A percentile compares a stretch with the other conserved stretches of the same genome.
Evolutionary conservation across 2,888 invertebrate species (phyloP).

Genomic region (Hypercompe scribonia): DNA sequence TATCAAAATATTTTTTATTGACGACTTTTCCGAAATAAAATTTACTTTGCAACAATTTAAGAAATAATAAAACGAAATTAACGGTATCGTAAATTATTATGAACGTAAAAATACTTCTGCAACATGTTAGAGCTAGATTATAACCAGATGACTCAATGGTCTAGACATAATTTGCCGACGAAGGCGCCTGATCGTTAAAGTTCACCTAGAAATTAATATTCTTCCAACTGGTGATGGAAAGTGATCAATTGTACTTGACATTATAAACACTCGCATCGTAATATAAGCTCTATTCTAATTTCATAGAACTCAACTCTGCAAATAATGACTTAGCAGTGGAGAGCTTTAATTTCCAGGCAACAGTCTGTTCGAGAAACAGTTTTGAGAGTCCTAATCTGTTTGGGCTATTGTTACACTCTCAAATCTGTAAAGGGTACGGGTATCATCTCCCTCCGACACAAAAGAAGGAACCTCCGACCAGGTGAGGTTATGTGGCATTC

Average conservation of each 20-base stretch:
- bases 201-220: neutral
- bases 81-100: neutral
- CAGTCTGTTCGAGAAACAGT: neutral
- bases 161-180: neutral
- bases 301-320: neutral
- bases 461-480: too few species aligned
- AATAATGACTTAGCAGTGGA: neutral
- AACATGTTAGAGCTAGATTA: conserved; percentile 1
- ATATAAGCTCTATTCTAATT: neutral
- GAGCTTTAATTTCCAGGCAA: too few species aligned
- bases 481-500: too few species aligned
- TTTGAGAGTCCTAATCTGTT: too few species aligned
- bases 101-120: conserved; percentile 7
- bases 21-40: neutral
- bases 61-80: neutral
- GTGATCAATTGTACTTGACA: neutral
- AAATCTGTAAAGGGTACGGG: too few species aligned
- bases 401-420: too few species aligned
- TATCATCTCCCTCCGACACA: too few species aligned
- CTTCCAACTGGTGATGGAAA: neutral
- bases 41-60: neutral
- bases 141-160: conserved; percentile 5
- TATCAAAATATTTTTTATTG: neutral
- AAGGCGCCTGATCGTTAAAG: neutral
- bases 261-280: neutral